A percentile compares a stretch with the other conserved stretches of the same genome.
phyloP scores from a whole-genome alignment of 2,797 vertebrate genomes.

The Typhlichthys subterraneus region DNA sequence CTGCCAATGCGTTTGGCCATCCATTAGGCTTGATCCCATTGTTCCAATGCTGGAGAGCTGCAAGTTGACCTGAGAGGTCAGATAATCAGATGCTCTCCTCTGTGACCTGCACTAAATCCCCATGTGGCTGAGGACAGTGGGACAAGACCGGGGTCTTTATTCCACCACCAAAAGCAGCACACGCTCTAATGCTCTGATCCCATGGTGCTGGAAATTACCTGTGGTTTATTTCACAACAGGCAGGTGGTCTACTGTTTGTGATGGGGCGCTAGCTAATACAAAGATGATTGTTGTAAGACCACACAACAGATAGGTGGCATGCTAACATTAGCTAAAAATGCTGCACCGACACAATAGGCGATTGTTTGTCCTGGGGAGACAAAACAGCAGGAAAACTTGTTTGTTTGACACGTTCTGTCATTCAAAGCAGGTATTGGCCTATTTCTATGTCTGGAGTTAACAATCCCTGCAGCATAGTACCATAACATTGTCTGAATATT shows the following conservation, averaged over 20 bases:
- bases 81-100: slow-evolving; percentile 67
- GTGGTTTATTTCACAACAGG: slow-evolving; percentile 25
- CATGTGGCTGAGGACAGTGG: slow-evolving; percentile 43
- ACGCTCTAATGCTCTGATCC: slow-evolving; percentile 14
- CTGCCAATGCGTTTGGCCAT: slow-evolving; percentile 50
- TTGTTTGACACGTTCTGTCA: too few relatives aligned
- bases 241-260: background rate
- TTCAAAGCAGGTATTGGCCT: too few relatives aligned
- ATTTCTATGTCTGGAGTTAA: background rate
- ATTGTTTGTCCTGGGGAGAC: background rate
- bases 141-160: slow-evolving; percentile 18
- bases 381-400: too few relatives aligned
- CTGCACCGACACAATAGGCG: background rate
- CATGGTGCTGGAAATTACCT: slow-evolving; percentile 10
- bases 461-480: slow-evolving; percentile 5
- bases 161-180: slow-evolving; percentile 33
- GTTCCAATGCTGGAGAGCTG: slow-evolving; percentile 61
- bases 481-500: too few relatives aligned
- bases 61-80: slow-evolving; percentile 66
- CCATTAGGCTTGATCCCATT: slow-evolving; percentile 68
- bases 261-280: too few relatives aligned
- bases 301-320: background rate
- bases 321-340: slow-evolving; percentile 8
- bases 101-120: slow-evolving; percentile 61
- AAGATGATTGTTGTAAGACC: too few relatives aligned